These are phyloP conservation scores for Erebia ligea DNA, from an alignment of 2,888 invertebrate genomes.

Conservation along the genomic window DNA sequence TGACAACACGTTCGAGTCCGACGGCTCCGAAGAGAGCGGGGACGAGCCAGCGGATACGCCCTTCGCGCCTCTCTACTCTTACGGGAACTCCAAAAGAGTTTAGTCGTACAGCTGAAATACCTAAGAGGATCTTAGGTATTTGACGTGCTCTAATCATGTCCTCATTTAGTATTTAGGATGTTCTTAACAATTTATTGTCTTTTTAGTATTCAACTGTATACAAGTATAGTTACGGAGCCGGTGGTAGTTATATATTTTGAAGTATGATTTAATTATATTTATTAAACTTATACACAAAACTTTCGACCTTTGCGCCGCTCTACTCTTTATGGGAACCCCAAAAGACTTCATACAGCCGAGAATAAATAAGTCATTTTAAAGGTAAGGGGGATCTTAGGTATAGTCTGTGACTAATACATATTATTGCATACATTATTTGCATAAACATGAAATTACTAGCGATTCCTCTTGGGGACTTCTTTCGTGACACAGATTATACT, in stretches of 20 bases:
- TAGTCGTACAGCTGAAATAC: slow-evolving; percentile 43
- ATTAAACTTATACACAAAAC: no score
- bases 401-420: no score
- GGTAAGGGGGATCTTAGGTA: no score
- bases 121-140: not conserved
- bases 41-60: slow-evolving; percentile 84
- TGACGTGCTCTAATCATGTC: not conserved
- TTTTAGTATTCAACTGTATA: not conserved
- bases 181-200: not conserved
- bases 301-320: no score
- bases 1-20: slow-evolving; percentile 98
- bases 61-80: slow-evolving; percentile 78
- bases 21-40: slow-evolving; percentile 95
- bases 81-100: slow-evolving; percentile 77
- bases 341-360: no score
- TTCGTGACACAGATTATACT: no score
- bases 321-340: no score
- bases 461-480: no score
- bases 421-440: no score
- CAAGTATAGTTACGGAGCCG: not conserved
- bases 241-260: not conserved
- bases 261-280: not conserved
- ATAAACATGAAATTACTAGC: no score
- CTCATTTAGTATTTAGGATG: not conserved
- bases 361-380: no score